Base-by-base conservation (phyloP, 2,888 invertebrate species). In the Bombylius major region DNA sequence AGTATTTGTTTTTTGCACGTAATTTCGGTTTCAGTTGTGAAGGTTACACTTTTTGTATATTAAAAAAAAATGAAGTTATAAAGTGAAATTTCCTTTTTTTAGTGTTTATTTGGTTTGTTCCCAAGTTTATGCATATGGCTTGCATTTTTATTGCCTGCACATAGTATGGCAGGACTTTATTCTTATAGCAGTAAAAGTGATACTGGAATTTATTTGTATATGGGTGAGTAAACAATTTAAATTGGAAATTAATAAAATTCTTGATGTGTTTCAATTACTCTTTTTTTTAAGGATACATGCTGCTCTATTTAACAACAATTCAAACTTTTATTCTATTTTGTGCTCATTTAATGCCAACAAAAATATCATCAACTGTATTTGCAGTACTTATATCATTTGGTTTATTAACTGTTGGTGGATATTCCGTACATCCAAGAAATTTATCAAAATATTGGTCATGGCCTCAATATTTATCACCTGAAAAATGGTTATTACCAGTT, bases 101-200 rank as follows among this genome's bases (percentile, higher is more conserved):
- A 94, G 92, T 81, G 86, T 66, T 73, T 90, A 53, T 79, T 89
- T 64, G 89, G 87, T 63, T 67, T 92, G 39, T 84, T 87, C 67
- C 86, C 90, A 3, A 86, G 89, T 54, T 76, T 84, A 52, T 78
- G 89, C 61, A 82, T 92, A 51, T 91, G 91, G 82, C 67, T 91
- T 62, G 87, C 89, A 5, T 94, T 89, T 69, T 70, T 92, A 54
- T 83, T 92, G 57, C 95, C 95, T 14, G 89, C 90, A 49, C 91
- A 89, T 69, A 88, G 89, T 23, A 91, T 92, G 91, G 84, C 86
- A 34, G 90, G 90, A 0, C 73, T 90, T 1, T 89, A 90, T 65
- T 82, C 84, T 64, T 85, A 85, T 66, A 78, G 81, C 12, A 77
- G 78, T 13, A 80, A 77, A 50, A 80, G 82, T 66, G 79, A 83